Evolutionary conservation across 2,888 invertebrate genomes (phyloP).

Genomic region (Ephialtes manifestator): DNA sequence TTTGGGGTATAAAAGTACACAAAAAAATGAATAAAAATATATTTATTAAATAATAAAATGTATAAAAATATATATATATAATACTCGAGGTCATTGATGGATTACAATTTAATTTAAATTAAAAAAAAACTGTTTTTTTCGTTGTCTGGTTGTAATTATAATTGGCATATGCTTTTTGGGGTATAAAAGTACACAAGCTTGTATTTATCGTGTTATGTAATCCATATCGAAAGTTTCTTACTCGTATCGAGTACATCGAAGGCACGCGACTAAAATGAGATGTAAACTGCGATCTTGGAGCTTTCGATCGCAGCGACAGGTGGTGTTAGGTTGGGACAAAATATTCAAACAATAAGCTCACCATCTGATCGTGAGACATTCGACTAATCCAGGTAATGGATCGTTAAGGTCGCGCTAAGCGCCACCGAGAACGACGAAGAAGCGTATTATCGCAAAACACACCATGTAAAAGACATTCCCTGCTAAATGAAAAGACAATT

Average conservation of each 20-base stretch:
- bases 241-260: neutral
- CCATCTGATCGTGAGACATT: conserved; percentile 9
- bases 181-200: neutral
- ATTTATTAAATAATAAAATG: too few species aligned
- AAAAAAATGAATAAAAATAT: too few species aligned
- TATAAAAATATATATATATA: too few species aligned
- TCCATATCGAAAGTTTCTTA: neutral
- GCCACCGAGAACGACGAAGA: conserved; percentile 1
- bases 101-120: neutral
- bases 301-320: neutral
- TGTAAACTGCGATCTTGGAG: neutral
- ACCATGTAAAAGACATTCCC: neutral
- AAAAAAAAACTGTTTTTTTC: neutral
- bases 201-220: neutral
- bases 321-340: conserved; percentile 26
- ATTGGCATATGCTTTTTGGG: neutral
- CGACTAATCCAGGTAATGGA: conserved; percentile 52
- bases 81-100: neutral
- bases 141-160: neutral
- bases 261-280: neutral
- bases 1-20: neutral
- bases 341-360: conserved; percentile 34
- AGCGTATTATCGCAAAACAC: neutral
- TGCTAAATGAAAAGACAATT: neutral
- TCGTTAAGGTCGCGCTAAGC: conserved; percentile 50